Percentiles rank a stretch among this genome's conserved stretches.
Evolutionary conservation across 2,797 vertebrate genomes (phyloP).

Genomic region (Melopsittacus undulatus): DNA sequence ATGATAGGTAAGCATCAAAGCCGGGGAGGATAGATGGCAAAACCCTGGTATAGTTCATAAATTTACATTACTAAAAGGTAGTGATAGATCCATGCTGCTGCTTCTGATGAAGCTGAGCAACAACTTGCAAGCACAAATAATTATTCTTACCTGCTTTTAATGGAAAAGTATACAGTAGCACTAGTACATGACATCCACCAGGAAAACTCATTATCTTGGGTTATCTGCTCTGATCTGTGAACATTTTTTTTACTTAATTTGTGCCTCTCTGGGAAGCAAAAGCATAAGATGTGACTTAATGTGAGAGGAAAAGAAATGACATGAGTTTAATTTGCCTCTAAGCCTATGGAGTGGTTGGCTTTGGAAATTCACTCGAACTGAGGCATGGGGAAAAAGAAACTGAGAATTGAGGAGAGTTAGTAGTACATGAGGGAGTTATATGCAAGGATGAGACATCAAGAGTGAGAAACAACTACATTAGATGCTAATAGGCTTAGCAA

Average conservation of each 20-base stretch:
- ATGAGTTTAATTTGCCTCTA: constrained; percentile 17
- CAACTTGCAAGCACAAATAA: background rate
- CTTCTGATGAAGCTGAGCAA: background rate
- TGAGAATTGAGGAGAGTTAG: background rate
- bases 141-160: background rate
- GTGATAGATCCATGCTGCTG: background rate
- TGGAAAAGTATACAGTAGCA: background rate
- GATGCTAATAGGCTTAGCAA: background rate
- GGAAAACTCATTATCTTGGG: background rate
- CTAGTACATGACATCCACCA: background rate
- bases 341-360: constrained; percentile 33
- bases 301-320: background rate
- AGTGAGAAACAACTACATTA: background rate
- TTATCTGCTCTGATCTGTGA: background rate
- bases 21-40: background rate
- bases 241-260: background rate
- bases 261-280: background rate
- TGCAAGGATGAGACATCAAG: background rate
- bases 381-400: constrained; percentile 4
- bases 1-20: constrained; percentile 1
- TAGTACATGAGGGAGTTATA: constrained; percentile 7
- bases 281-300: constrained; percentile 2
- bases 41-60: constrained; percentile 11
- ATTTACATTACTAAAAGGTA: constrained; percentile 15
- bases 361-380: constrained; percentile 5